phyloP scores from a whole-genome alignment of 2,888 invertebrate genomes.

The Drosophila recens region DNA sequence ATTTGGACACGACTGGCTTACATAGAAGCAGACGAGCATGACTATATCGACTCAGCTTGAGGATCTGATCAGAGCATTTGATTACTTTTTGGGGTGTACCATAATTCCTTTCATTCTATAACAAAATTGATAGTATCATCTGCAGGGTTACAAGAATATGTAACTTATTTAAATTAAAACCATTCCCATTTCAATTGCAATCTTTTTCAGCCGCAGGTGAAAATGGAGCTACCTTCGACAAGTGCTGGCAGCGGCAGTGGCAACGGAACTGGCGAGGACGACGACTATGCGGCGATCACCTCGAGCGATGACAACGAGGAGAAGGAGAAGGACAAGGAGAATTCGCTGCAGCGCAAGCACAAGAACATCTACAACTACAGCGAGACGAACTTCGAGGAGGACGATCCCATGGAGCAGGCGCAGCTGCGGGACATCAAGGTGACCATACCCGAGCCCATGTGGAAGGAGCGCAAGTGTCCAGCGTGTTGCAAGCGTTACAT shows the following conservation, averaged over 20 bases:
- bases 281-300: constrained; percentile 74
- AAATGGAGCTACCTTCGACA: constrained; percentile 55
- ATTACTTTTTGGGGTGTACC: no score
- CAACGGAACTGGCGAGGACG: constrained; percentile 66
- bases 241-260: constrained; percentile 48
- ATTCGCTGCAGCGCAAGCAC: constrained; percentile 60
- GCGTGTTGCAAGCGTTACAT: constrained; percentile 84
- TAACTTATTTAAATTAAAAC: no score
- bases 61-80: no score
- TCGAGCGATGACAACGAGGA: constrained; percentile 83
- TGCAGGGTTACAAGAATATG: neutral
- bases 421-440: constrained; percentile 83
- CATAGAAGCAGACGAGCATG: no score
- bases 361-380: constrained; percentile 83
- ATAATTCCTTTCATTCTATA: no score
- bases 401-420: constrained; percentile 84
- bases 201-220: neutral
- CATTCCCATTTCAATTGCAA: neutral
- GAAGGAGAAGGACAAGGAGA: constrained; percentile 68
- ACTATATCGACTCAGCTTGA: no score
- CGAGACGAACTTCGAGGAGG: constrained; percentile 84
- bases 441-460: constrained; percentile 82
- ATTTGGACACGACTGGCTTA: no score
- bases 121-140: neutral
- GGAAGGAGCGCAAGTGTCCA: constrained; percentile 84